phyloP scores from a whole-genome alignment of 2,888 invertebrate genomes.

The Synanthedon tipuliformis region DNA sequence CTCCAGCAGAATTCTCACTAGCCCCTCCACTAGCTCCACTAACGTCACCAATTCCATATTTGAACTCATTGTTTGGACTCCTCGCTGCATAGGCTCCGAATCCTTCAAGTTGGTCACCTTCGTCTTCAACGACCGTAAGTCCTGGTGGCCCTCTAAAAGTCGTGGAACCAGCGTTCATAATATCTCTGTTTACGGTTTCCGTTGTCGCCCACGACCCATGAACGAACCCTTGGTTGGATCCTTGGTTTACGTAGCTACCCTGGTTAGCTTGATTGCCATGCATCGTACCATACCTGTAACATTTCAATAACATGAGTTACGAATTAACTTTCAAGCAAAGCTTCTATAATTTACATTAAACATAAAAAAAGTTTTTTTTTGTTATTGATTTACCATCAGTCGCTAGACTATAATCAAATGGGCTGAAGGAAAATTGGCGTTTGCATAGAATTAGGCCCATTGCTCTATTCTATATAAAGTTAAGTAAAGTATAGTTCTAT shows the following conservation, averaged over 20 bases:
- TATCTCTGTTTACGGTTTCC: constrained; percentile 56
- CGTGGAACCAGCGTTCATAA: constrained; percentile 51
- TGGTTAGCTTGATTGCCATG: background rate
- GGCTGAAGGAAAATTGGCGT: no score
- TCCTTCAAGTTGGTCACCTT: constrained; percentile 38
- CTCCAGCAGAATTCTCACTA: constrained; percentile 7
- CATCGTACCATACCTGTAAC: background rate
- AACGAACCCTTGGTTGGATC: constrained; percentile 33
- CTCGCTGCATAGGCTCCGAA: constrained; percentile 48
- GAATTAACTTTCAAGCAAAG: background rate
- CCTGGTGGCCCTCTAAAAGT: constrained; percentile 37
- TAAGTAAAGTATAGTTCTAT: no score
- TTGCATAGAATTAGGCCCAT: no score
- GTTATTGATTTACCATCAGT: no score
- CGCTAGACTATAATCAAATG: no score
- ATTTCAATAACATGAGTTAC: background rate
- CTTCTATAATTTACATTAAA: background rate
- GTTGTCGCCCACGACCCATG: constrained; percentile 58
- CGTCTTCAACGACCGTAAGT: constrained; percentile 49
- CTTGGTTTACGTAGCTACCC: constrained; percentile 9
- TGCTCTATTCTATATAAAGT: no score
- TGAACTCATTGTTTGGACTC: constrained; percentile 51
- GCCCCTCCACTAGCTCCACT: constrained; percentile 19
- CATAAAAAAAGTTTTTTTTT: no score
- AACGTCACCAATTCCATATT: constrained; percentile 50